Percentiles rank a stretch among this genome's conserved stretches.
phyloP scores from a whole-genome alignment of 2,888 invertebrate genomes.

The Antheraea assamensis region DNA sequence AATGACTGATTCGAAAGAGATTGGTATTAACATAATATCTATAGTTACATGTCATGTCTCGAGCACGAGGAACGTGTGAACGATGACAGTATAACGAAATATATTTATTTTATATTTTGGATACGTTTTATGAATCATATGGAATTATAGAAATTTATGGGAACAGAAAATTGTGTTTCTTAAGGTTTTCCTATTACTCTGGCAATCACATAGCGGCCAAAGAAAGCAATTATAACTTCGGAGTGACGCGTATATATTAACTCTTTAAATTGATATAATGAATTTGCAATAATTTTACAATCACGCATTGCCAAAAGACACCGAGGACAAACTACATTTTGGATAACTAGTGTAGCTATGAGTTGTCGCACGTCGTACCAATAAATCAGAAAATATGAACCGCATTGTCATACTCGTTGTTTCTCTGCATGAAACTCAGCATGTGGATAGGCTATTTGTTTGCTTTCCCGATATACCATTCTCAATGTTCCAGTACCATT shows the following conservation, averaged over 20 bases:
- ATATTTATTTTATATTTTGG: too few species aligned
- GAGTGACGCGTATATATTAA: too few species aligned
- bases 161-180: background rate
- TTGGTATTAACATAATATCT: background rate
- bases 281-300: background rate
- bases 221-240: too few species aligned
- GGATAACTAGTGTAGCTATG: background rate
- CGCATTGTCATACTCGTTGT: slow-evolving; percentile 18
- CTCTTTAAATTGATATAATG: background rate
- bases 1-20: background rate
- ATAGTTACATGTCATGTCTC: background rate
- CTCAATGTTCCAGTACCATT: slow-evolving; percentile 20
- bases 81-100: too few species aligned
- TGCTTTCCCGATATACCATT: slow-evolving; percentile 24
- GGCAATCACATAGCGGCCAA: background rate
- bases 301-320: background rate
- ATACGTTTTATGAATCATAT: too few species aligned
- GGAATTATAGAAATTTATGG: background rate
- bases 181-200: background rate
- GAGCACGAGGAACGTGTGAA: too few species aligned
- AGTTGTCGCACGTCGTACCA: background rate
- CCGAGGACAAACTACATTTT: background rate
- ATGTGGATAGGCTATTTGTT: slow-evolving; percentile 19
- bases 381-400: background rate
- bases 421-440: slow-evolving; percentile 24